Evolutionary conservation across 2,113 vertebrate species (phyloP), one percentile per base, ranked within the genome.

Genomic region (Limnothrissa miodon): DNA sequence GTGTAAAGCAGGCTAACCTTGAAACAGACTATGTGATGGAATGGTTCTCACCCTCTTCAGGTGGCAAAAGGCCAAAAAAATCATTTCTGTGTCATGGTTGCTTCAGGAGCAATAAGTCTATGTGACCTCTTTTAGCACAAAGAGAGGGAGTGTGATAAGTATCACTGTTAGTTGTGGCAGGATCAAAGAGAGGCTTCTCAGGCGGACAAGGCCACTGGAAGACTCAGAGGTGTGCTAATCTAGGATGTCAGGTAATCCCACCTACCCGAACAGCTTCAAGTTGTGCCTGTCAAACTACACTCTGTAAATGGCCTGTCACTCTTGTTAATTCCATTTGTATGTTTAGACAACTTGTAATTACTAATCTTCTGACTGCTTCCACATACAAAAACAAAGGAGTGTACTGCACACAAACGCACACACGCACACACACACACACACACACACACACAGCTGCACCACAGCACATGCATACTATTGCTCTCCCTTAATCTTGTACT

Each of bases 331-430:
- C 93, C 91, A 93, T 94, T 92, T 94, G 93, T 93, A 93, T 93
- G 93, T 91, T 93, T 93, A 93, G 93, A 93, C 92, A 93, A 93
- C 92, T 91, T 89, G 90, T 93, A 92, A 94, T 94, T 92, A 93
- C 91, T 91, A 90, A 86, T 90, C 89, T 92, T 90, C 88, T 56
- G 84, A 87, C 90, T 93, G 90, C 89, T 89, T 87, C 88, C 84
- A 86, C 90, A 80, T 81, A 82, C 70, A 88, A 92, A n/a, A 84
- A 86, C 90, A 90, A 89, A 80, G 84, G 90, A 89, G 91, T 91
- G 89, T 91, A 87, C 86, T 85, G 33, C 2, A 74, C 66, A 4
- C 2, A 5, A 11, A 33, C 0, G 21, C 13, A 13, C 11, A 39
- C 11, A 79, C 21, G 59, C 29, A 74, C 59, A 66, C 42, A 78